Evolutionary conservation across 2,888 invertebrate species (phyloP), one percentile per base, ranked within the genome.

Genomic region (Odontothrips loti): DNA sequence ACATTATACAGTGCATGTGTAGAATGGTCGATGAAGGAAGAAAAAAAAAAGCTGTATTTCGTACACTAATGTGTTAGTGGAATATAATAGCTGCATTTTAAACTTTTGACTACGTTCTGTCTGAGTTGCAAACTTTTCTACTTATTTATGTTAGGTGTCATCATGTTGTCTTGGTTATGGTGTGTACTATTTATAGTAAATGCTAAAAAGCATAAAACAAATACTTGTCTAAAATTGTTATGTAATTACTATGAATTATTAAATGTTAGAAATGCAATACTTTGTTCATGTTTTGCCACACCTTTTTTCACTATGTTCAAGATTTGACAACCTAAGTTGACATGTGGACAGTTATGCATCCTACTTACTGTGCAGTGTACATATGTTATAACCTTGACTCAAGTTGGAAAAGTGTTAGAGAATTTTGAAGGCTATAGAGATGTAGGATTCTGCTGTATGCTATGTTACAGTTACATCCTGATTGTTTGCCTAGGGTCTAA

Each of bases 261-360:
- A 75, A 75, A 75, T 75, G 68, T 75, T 75, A 75, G 68, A 75
- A 75, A 27, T 75, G 68, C 68, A 75, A 75, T 75, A 75, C 68
- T 27, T 75, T 75, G 68, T 12, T 75, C 27, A 68, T 23, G 68
- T 75, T 75, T 75, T 75, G 68, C 68, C 68, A 23, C 23, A 58
- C 20, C 58, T 6, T 58, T 58, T 58, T 58, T 51, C 51, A 20
- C 20, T 20, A 58, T 6, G 20, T 17, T 58, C 20, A 20, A 58
- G 58, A 58, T 58, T 17, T 58, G 17, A 15, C 58, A 58, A 15
- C 17, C 58, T 58, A 11, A 20, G 58, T 58, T 20, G 20, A 58
- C 20, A 15, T 58, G 20, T 58, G 58, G 20, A 58, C 58, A 15
- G 58, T 58, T 58, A 11, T 51, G 51, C 51, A 51, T 15, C 51